Evolutionary conservation across 1,140 invertebrate species (phyloP).

Genomic region (Idris sp.): DNA sequence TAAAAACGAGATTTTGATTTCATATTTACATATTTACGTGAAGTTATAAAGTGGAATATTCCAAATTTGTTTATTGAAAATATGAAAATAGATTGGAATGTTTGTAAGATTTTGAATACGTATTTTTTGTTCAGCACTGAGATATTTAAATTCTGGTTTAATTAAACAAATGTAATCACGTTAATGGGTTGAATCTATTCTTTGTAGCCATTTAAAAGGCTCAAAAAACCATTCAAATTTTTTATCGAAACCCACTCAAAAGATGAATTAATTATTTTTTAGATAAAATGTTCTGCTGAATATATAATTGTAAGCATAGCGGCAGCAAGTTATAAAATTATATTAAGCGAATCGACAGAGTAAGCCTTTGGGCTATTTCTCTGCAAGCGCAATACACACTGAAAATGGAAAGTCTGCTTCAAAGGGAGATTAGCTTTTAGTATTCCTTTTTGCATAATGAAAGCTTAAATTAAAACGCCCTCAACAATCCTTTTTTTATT

Average conservation of each 20-base stretch:
- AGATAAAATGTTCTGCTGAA: conserved; percentile 36
- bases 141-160: conserved; percentile 1
- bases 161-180: conserved; percentile 19
- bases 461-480: conserved; percentile 48
- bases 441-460: conserved; percentile 56
- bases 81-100: no score
- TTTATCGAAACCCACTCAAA: conserved; percentile 25
- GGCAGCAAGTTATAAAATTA: conserved; percentile 56
- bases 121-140: no score
- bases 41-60: no score
- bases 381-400: conserved; percentile 51
- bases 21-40: no score
- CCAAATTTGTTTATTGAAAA: no score
- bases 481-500: conserved; percentile 46
- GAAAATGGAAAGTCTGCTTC: conserved; percentile 60
- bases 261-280: conserved; percentile 35
- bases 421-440: conserved; percentile 59
- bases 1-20: no score
- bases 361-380: conserved; percentile 60
- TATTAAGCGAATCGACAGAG: conserved; percentile 61
- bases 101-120: no score
- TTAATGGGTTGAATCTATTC: conserved; percentile 12
- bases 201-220: conserved; percentile 10
- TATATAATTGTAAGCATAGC: conserved; percentile 47
- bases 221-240: conserved; percentile 37